Conservation (phyloP, 2,113 vertebrate genomes). For the Macroglossus sobrinus region DNA sequence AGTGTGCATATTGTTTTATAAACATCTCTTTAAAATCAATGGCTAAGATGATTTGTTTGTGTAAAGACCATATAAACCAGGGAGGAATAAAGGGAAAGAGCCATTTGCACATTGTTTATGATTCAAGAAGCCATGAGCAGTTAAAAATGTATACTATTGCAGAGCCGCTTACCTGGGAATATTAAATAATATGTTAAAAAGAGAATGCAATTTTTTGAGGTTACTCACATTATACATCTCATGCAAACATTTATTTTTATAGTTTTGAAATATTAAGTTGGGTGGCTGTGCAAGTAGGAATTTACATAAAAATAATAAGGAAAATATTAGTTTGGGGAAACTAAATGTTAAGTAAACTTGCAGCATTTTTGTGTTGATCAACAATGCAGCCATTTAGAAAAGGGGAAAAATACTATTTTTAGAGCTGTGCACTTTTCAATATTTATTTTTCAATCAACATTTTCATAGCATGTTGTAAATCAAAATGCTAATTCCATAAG, state of each 20-base stretch:
- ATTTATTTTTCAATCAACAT: conserved; percentile 70
- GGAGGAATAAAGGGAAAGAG: conserved; percentile 54
- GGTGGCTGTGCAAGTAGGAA: conserved; percentile 5
- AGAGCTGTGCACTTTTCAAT: conserved; percentile 42
- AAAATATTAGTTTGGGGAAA: conserved; percentile 53
- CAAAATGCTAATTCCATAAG: conserved; percentile 50
- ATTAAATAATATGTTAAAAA: conserved; percentile 29
- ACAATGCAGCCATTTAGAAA: conserved; percentile 49
- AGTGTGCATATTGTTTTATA: conserved; percentile 32
- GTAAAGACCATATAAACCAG: conserved; percentile 47
- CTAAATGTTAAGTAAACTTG: conserved; percentile 54
- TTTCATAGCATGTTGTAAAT: conserved; percentile 64
- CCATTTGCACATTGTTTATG: conserved; percentile 56
- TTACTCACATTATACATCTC: conserved; percentile 62
- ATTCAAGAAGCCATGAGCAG: conserved; percentile 44
- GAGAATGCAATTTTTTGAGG: conserved; percentile 57
- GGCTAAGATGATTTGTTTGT: conserved; percentile 67
- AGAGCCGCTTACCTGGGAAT: conserved; percentile 18
- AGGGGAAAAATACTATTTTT: conserved; percentile 55
- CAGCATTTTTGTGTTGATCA: conserved; percentile 51
- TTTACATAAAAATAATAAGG: conserved; percentile 47
- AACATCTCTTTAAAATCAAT: conserved; percentile 46
- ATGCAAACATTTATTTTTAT: conserved; percentile 82
- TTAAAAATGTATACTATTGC: conserved; percentile 37
- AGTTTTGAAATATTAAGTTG: conserved; percentile 66